phyloP scores from a whole-genome alignment of 23 tunicate genomes.

The Trididemnum clinides region DNA sequence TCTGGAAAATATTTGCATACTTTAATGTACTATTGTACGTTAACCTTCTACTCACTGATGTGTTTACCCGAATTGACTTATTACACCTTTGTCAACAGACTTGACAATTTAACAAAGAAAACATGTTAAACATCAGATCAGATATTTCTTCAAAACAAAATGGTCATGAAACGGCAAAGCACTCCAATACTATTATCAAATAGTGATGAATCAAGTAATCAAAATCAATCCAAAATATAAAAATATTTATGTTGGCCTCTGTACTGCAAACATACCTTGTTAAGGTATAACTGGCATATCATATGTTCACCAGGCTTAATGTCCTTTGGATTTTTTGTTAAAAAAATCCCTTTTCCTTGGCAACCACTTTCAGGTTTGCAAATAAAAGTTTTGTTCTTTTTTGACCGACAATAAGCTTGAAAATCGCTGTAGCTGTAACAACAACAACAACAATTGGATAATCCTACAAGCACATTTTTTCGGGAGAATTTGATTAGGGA shows the following conservation, averaged over 20 bases:
- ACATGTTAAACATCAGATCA: too few relatives aligned
- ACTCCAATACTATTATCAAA: too few relatives aligned
- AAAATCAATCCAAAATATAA: neutral
- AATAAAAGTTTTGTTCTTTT: conserved; percentile 95
- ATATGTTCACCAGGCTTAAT: conserved; percentile 95
- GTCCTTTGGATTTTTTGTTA: conserved; percentile 93
- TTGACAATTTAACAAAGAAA: too few relatives aligned
- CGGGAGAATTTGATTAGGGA: too few relatives aligned
- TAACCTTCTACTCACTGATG: too few relatives aligned
- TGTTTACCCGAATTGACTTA: too few relatives aligned
- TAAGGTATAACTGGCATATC: conserved; percentile 95
- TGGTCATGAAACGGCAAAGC: too few relatives aligned
- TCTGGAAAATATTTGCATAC: too few relatives aligned
- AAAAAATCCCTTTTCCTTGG: conserved; percentile 94
- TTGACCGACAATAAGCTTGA: conserved; percentile 93
- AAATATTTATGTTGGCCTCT: neutral
- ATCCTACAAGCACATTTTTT: too few relatives aligned
- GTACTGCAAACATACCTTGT: conserved; percentile 71
- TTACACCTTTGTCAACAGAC: too few relatives aligned
- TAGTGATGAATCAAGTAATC: neutral
- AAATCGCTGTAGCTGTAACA: conserved; percentile 84
- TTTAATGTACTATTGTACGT: too few relatives aligned
- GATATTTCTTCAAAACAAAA: too few relatives aligned
- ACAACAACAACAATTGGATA: neutral
- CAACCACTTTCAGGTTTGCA: conserved; percentile 99